These are phyloP conservation scores for Lysandra bellargus DNA, from an alignment of 2,888 invertebrate species.

Conservation along the genomic window DNA sequence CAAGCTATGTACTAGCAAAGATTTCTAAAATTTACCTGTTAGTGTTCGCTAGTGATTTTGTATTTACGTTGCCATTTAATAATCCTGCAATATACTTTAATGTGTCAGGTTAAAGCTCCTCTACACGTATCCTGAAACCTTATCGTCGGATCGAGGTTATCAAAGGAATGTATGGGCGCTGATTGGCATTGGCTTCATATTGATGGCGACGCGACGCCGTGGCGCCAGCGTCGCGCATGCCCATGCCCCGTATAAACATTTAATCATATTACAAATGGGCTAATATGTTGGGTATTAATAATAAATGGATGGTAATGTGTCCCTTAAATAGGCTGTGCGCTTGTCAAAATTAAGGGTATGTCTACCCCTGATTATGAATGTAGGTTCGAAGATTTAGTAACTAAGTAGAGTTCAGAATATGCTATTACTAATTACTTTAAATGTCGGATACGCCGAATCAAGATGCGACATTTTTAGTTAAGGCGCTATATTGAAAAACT, in stretches of 20 bases:
- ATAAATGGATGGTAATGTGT: neutral
- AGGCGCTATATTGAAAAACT: too few species aligned
- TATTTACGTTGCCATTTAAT: neutral
- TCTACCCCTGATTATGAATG: neutral
- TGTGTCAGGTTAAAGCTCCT: neutral
- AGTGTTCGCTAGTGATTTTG: too few species aligned
- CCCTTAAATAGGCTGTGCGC: neutral
- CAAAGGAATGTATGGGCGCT: neutral
- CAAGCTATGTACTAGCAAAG: too few species aligned
- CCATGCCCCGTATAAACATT: neutral
- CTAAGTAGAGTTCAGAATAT: too few species aligned
- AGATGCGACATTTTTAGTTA: too few species aligned
- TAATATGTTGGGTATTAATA: slow-evolving; percentile 4
- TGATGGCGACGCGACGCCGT: slow-evolving; percentile 13
- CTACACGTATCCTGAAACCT: neutral
- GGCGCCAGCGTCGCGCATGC: slow-evolving; percentile 4
- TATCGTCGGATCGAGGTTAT: slow-evolving; percentile 6
- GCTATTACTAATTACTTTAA: too few species aligned
- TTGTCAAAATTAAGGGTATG: neutral
- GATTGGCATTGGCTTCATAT: slow-evolving; percentile 11
- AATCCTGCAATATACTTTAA: neutral
- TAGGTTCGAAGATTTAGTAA: neutral
- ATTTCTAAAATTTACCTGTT: too few species aligned
- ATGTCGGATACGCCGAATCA: too few species aligned
- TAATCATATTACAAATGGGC: slow-evolving; percentile 8